Percentiles rank a stretch among this genome's conserved stretches.
Conservation (phyloP, 2,113 vertebrate genomes). For the Theropithecus gelada region DNA sequence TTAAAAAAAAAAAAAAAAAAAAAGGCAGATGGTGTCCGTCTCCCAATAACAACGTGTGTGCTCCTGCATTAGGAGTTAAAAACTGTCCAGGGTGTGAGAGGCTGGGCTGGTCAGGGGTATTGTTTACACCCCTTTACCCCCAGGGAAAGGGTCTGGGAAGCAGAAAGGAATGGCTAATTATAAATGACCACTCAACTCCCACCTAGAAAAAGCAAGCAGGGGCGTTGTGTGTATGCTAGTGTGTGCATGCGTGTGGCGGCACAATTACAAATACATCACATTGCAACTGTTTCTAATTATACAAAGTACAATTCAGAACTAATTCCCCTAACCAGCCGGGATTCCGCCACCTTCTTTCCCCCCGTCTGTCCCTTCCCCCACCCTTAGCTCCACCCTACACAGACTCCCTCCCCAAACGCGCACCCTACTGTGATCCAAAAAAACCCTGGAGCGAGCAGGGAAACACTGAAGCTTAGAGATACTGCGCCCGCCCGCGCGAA, state of each 20-base stretch:
- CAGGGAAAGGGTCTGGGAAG: slow-evolving; percentile 61
- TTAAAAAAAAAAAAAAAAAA: slow-evolving; percentile 75
- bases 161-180: slow-evolving; percentile 76
- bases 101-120: slow-evolving; percentile 73
- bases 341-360: neutral
- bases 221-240: neutral
- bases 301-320: slow-evolving; percentile 37
- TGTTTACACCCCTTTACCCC: slow-evolving; percentile 80
- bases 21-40: slow-evolving; percentile 72
- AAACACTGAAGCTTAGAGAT: neutral
- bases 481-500: neutral
- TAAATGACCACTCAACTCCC: slow-evolving; percentile 75
- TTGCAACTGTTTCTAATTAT: slow-evolving; percentile 50
- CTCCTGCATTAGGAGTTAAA: slow-evolving; percentile 70
- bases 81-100: slow-evolving; percentile 58
- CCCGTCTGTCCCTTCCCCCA: neutral
- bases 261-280: slow-evolving; percentile 39
- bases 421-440: neutral
- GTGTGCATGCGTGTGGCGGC: neutral
- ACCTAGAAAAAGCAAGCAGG: slow-evolving; percentile 31
- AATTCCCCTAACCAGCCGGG: slow-evolving; percentile 15
- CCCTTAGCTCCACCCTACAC: neutral
- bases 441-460: neutral
- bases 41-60: slow-evolving; percentile 40
- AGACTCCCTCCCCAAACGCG: neutral